Evolutionary conservation across 2,113 vertebrate genomes (phyloP), one percentile per base, ranked within the genome.

Genomic region (Regulus satrapa): DNA sequence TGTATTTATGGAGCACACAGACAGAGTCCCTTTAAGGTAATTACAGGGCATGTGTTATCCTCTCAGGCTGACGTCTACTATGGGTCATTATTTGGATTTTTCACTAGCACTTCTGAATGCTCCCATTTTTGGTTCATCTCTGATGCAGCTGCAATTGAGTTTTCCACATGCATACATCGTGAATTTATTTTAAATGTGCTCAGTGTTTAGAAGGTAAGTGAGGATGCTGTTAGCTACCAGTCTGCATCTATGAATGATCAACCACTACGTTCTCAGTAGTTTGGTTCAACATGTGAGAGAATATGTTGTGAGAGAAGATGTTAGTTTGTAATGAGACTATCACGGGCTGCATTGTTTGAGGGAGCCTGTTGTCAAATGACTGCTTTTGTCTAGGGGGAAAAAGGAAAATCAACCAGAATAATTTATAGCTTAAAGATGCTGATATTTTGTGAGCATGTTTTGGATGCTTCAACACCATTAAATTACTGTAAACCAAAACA

Each of bases 111-210:
- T 83, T 88, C 78, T 74, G 72, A 94, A 82, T 23, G 55, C 40
- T 96, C 83, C 66, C 81, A 76, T 64, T 91, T 95, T 74, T 83
- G 78, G 43, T 83, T 94, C 55, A 59, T 85, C 72, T 93, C 78
- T 10, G 2, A 77, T 83, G 72, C 3, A 0, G 55, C 75, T 93
- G 72, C 85, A 88, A 78, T 90, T 1, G 75, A 85, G 68, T 95
- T 96, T 96, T 96, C 94, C 1, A 0, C 93, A 86, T 88, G 94
- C 90, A 86, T 84, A 63, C 46, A 77, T 69, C 82, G 55, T 81
- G 75, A 90, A 88, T 93, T 92, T 94, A 92, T 92, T 94, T 93
- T 86, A 95, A 84, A 77, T 64, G 28, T 77, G 92, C 72, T 96
- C 79, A 80, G 38, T 78, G 85, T 80, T 93, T 77, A 85, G 72